Conservation (phyloP, 2,888 invertebrate genomes). For the Erannis defoliaria region DNA sequence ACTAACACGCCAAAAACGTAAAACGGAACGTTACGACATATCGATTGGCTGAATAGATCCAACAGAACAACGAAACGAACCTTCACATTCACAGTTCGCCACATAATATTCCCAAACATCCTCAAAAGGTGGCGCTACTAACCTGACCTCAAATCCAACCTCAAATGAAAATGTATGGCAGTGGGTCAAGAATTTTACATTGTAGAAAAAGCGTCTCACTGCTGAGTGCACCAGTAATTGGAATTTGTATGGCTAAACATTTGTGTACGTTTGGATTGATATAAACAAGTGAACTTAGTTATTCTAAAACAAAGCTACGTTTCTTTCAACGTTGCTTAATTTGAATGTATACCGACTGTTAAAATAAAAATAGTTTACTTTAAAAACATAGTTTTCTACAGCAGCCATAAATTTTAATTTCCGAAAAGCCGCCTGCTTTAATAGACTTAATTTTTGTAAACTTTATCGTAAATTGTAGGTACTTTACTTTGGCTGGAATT, state of each 20-base stretch:
- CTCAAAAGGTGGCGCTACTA: slow-evolving; percentile 46
- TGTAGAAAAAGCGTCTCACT: slow-evolving; percentile 8
- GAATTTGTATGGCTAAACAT: slow-evolving; percentile 17
- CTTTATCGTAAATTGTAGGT: too few relatives aligned
- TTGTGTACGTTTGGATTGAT: slow-evolving; percentile 22
- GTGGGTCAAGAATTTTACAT: slow-evolving; percentile 34
- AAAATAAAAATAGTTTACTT: too few relatives aligned
- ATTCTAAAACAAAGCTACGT: too few relatives aligned
- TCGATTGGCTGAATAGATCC: slow-evolving; percentile 35
- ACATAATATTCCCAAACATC: slow-evolving; percentile 37
- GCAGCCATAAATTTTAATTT: too few relatives aligned
- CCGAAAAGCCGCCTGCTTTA: too few relatives aligned
- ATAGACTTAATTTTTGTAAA: too few relatives aligned
- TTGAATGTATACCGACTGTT: too few relatives aligned
- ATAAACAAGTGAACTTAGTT: neutral
- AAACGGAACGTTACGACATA: slow-evolving; percentile 42
- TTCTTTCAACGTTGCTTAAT: too few relatives aligned
- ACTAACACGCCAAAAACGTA: slow-evolving; percentile 57
- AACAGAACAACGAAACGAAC: neutral
- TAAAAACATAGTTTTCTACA: neutral
- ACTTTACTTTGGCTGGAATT: neutral
- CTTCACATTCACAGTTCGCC: slow-evolving; percentile 1
- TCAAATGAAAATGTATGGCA: slow-evolving; percentile 29
- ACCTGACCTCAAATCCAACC: slow-evolving; percentile 34
- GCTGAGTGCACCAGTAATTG: slow-evolving; percentile 2